phyloP scores from a whole-genome alignment of 2,888 invertebrate genomes.

The Malthinus seriepunctatus region DNA sequence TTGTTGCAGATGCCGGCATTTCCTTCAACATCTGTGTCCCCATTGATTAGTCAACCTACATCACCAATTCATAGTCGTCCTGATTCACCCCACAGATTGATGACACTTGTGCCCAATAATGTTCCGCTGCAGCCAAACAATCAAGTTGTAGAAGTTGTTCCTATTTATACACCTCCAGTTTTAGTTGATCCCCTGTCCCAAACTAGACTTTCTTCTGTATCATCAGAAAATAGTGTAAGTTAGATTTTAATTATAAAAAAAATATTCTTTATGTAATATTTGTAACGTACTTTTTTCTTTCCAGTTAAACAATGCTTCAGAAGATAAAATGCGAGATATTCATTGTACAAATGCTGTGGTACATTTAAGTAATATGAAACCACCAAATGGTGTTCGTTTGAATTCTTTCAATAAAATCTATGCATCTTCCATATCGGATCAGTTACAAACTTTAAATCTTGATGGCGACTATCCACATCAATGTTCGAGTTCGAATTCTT shows the following conservation, averaged over 20 bases:
- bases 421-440: slow-evolving; percentile 52
- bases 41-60: slow-evolving; percentile 71
- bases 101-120: slow-evolving; percentile 39
- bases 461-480: slow-evolving; percentile 58
- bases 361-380: slow-evolving; percentile 33
- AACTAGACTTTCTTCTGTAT: slow-evolving; percentile 44
- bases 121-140: slow-evolving; percentile 53
- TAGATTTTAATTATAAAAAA: not conserved
- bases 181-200: slow-evolving; percentile 48
- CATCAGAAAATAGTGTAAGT: slow-evolving; percentile 42
- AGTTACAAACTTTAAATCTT: slow-evolving; percentile 56
- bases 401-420: slow-evolving; percentile 25
- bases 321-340: slow-evolving; percentile 64
- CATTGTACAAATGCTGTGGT: slow-evolving; percentile 37
- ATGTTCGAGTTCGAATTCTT: slow-evolving; percentile 59
- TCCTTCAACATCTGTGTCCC: slow-evolving; percentile 68
- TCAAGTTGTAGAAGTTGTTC: slow-evolving; percentile 26
- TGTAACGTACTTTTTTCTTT: slow-evolving; percentile 15
- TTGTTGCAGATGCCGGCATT: slow-evolving; percentile 55
- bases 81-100: slow-evolving; percentile 63
- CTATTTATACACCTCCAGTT: slow-evolving; percentile 38
- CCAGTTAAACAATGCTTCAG: slow-evolving; percentile 66
- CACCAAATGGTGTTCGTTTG: slow-evolving; percentile 48
- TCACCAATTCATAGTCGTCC: slow-evolving; percentile 80
- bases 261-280: not conserved